Conservation (phyloP, 23 tunicate genomes). For the Aplidium turbinatum region DNA sequence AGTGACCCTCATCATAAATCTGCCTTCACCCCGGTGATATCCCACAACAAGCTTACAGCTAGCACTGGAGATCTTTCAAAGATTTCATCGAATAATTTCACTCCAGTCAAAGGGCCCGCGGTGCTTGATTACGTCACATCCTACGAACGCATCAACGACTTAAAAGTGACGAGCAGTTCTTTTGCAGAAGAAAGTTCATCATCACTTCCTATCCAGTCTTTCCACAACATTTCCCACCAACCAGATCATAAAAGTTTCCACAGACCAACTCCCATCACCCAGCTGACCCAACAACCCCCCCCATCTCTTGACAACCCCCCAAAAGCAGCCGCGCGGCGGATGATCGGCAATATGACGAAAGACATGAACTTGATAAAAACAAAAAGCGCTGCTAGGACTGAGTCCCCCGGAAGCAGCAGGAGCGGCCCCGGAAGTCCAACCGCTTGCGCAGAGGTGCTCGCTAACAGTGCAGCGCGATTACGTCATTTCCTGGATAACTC, state of each 20-base stretch:
- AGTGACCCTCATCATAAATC: constrained; percentile 31
- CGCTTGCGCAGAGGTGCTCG: neutral
- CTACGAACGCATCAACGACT: no score
- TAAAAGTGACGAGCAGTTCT: no score
- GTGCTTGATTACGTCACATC: constrained; percentile 52
- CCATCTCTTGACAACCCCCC: neutral
- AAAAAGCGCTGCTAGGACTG: neutral
- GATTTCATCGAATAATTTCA: constrained; percentile 11
- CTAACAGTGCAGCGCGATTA: constrained; percentile 62
- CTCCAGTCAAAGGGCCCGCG: constrained; percentile 46
- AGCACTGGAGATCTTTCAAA: constrained; percentile 36
- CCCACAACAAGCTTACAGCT: constrained; percentile 20
- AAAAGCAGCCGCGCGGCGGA: neutral
- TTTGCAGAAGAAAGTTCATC: no score
- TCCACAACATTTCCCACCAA: no score
- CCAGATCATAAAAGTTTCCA: no score
- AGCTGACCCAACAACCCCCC: neutral
- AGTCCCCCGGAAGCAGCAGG: no score
- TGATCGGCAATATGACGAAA: neutral
- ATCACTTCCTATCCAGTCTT: no score
- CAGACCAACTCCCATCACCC: no score
- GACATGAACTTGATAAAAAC: neutral
- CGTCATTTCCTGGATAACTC: constrained; percentile 45
- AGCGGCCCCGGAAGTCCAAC: constrained; percentile 5
- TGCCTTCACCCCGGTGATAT: constrained; percentile 73